phyloP scores from a whole-genome alignment of 2,888 invertebrate species.

The Carabus problematicus region DNA sequence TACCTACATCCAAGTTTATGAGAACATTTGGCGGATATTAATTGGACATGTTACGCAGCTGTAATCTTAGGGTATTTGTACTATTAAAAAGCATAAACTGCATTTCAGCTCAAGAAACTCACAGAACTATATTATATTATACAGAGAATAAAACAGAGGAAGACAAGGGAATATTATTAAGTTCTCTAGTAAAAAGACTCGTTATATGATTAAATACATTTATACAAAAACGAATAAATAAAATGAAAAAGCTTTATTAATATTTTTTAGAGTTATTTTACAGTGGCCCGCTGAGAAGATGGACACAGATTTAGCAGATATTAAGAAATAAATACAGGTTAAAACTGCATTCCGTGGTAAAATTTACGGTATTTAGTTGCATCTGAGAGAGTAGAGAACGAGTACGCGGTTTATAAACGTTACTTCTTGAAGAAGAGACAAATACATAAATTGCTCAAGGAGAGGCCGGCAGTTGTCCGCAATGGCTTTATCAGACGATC shows the following conservation, averaged over 20 bases:
- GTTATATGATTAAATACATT: too few relatives aligned
- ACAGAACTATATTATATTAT: too few relatives aligned
- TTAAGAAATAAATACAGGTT: conserved; percentile 38
- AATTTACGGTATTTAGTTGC: conserved; percentile 33
- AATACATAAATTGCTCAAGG: conserved; percentile 40
- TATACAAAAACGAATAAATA: too few relatives aligned
- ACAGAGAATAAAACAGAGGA: too few relatives aligned
- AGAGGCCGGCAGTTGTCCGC: conserved; percentile 27
- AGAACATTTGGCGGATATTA: not conserved
- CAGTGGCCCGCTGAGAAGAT: not conserved
- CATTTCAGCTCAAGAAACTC: too few relatives aligned
- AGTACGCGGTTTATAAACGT: conserved; percentile 25
- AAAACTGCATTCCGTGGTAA: conserved; percentile 15
- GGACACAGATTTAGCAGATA: conserved; percentile 14
- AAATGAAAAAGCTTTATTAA: too few relatives aligned
- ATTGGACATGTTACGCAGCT: not conserved
- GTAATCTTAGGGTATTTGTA: too few relatives aligned
- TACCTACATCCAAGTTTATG: not conserved
- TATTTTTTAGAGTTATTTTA: too few relatives aligned
- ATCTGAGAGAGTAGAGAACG: not conserved
- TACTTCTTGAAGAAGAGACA: conserved; percentile 23
- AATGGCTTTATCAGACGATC: conserved; percentile 41
- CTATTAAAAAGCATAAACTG: too few relatives aligned
- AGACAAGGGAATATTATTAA: too few relatives aligned
- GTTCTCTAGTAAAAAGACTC: too few relatives aligned